These are phyloP conservation scores for Coracopsis vasa DNA, from an alignment of 2,113 vertebrate genomes.

Conservation along the genomic window DNA sequence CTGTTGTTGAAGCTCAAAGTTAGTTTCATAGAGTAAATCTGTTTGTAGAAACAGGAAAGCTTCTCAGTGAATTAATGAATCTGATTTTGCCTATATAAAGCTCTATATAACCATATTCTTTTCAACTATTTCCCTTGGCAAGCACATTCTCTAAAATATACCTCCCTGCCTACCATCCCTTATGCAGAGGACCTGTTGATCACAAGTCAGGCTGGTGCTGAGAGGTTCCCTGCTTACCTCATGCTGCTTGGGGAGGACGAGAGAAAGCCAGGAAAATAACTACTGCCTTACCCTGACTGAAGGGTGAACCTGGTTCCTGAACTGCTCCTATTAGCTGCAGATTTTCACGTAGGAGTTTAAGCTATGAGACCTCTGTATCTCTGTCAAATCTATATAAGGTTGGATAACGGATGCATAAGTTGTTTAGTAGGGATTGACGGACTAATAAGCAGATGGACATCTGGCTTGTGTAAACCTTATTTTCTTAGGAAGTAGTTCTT, in stretches of 20 bases:
- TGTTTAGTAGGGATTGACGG: neutral
- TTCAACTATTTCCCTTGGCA: neutral
- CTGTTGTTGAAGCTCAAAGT: neutral
- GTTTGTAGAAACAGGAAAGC: neutral
- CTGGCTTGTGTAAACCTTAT: neutral
- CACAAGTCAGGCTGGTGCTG: neutral
- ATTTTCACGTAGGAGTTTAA: neutral
- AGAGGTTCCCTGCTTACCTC: neutral
- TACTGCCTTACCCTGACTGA: neutral
- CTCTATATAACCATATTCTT: neutral
- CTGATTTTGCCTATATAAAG: neutral
- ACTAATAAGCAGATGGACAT: neutral
- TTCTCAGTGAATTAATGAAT: neutral
- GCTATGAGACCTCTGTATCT: neutral
- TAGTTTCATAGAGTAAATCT: neutral
- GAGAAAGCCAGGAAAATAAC: neutral
- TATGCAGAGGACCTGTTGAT: neutral
- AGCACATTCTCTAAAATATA: neutral
- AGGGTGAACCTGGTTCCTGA: accelerated
- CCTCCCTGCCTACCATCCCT: neutral
- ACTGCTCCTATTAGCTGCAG: neutral
- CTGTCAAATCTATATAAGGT: neutral
- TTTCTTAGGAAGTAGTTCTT: neutral
- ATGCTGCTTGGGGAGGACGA: neutral
- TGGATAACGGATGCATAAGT: neutral